Base-by-base conservation (phyloP, 2,797 vertebrate genomes). In the Falco cherrug region DNA sequence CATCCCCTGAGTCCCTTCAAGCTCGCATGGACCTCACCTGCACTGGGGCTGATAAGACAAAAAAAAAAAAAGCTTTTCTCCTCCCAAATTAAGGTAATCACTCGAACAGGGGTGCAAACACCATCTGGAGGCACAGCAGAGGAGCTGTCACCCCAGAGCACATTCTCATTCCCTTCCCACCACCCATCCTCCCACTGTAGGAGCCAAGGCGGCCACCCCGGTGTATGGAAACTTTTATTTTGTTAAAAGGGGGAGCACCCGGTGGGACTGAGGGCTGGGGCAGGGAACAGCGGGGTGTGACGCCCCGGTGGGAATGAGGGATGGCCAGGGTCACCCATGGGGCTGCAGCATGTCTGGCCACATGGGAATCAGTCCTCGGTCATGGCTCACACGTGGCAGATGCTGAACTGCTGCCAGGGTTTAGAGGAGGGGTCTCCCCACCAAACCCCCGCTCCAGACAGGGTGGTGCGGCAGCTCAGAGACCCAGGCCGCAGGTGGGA, bases 201-300 rank as follows among this genome's bases (percentile, higher is more conserved):
- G 56, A 92, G 73, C 79, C 29, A 41, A 59, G 33, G 67, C 37
- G 0, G 59, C 79, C 0, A 0, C 35, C 65, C 68, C 3, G 0
- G 31, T 43, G 20, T 13, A 80, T 6, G 5, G 83, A 86, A 70
- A 83, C 57, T 64, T 95, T 96, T 97, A 96, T 96, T 97, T 20
- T 56, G 53, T 71, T 76, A 29, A 61, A 71, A 89, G 39, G 22
- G 33, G n/a, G 20, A 89, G 67, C 2, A 3, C n/a, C 12, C 2
- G 2, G 24, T 20, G 64, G 70, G 54, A 37, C 5, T 0, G 1
- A 80, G 48, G 71, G 59, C 68, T 48, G 67, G 64, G 69, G 20
- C 1, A 3, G 14, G 51, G 45, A 16, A 8, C 57, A 17, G 2
- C 7, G 76, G 20, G 31, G 2, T 17, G 37, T 10, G 10, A 74